These are phyloP conservation scores for Himalopsyche tibetana DNA, from an alignment of 2,888 invertebrate species.

Conservation along the genomic window DNA sequence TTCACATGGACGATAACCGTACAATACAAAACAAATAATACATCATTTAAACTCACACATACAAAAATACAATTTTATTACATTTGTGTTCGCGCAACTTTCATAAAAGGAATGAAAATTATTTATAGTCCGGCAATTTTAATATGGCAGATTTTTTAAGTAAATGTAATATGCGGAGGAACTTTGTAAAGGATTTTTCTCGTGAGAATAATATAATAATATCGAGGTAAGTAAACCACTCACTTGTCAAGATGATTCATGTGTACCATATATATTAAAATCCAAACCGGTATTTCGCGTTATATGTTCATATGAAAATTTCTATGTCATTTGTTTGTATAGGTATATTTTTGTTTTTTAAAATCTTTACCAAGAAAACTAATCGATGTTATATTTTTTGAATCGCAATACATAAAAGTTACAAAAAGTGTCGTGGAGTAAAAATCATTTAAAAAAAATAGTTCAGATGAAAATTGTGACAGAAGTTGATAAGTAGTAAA, in stretches of 20 bases:
- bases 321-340: no score
- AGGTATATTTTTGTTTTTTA: no score
- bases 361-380: no score
- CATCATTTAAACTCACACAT: neutral
- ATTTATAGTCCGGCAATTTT: conserved; percentile 4
- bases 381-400: no score
- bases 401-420: no score
- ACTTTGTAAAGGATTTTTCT: neutral
- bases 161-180: neutral
- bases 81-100: neutral
- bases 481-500: no score
- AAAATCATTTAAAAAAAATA: no score
- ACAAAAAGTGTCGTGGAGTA: no score
- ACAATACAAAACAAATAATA: conserved; percentile 9
- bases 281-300: no score
- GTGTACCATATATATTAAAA: no score
- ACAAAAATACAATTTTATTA: neutral
- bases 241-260: neutral
- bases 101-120: conserved; percentile 13
- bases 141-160: conserved; percentile 8
- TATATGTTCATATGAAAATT: no score
- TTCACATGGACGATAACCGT: neutral
- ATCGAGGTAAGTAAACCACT: conserved; percentile 1
- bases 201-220: conserved; percentile 9
- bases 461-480: no score